Evolutionary conservation across 2,888 invertebrate species (phyloP), one percentile per base, ranked within the genome.

Genomic region (Galerucella nymphaeae): DNA sequence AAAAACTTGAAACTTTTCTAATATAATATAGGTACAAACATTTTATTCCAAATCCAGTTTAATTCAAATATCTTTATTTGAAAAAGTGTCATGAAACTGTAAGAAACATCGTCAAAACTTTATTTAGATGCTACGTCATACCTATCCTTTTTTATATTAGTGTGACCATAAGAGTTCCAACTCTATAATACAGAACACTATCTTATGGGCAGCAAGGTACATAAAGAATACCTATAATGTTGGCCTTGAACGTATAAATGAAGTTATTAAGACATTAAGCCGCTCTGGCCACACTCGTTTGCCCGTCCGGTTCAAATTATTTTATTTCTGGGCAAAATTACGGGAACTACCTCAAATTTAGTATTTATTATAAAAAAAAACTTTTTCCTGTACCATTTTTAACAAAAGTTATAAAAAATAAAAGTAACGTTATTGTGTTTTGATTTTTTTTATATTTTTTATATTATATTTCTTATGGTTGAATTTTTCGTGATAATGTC

Each of bases 221-320:
- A 10, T 72, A 77, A 76, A 79, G 78, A 79, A 79, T 78, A 30
- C 30, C 30, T 30, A 58, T 82, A 81, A 80, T 79, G 74, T 81
- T 84, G 85, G 84, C 85, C 86, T 86, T 86, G 86, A 84, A 85
- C 83, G 82, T 80, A 84, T 85, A 85, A 86, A 86, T 86, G 85
- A 86, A 86, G 86, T 86, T 86, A 86, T 86, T 86, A 86, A 86
- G 86, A 86, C 86, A 86, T 86, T 86, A 86, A 85, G 84, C 84
- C 84, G 84, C 82, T 80, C 81, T 80, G 83, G 84, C 84, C 84
- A 84, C 84, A 84, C 84, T 83, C 80, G 82, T 81, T 82, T 80
- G 81, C 80, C 82, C 82, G 83, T 82, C 83, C 83, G 83, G 82
- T 82, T 75, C 83, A 83, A 83, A 84, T 84, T 84, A 85, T 85